Evolutionary conservation across 2,797 vertebrate species (phyloP).

Genomic region (Columba guinea): DNA sequence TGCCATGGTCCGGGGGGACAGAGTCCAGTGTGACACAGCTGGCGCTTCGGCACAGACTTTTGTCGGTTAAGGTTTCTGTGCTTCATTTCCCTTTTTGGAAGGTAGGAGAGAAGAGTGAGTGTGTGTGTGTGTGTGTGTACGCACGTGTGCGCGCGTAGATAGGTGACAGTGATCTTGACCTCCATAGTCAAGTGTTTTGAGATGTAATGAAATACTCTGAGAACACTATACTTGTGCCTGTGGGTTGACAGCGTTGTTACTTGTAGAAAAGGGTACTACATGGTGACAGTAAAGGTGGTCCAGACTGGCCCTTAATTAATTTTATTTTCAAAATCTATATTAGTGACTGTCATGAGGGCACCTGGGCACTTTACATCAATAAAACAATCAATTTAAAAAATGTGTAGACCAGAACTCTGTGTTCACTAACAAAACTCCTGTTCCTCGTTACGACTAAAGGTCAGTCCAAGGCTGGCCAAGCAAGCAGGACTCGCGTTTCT

Average conservation of each 20-base stretch:
- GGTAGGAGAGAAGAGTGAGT: constrained; percentile 30
- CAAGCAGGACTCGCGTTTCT: background rate
- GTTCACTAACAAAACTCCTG: constrained; percentile 49
- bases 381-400: constrained; percentile 66
- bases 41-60: background rate
- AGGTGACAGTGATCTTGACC: constrained; percentile 59
- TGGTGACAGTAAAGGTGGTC: constrained; percentile 64
- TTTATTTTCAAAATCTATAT: constrained; percentile 68
- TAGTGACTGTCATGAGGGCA: constrained; percentile 60
- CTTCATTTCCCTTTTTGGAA: constrained; percentile 8
- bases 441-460: constrained; percentile 16
- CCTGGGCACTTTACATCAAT: constrained; percentile 66
- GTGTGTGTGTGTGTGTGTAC: no score
- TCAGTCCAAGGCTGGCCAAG: constrained; percentile 65
- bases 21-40: background rate
- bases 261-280: constrained; percentile 38
- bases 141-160: fast-evolving
- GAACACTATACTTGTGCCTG: background rate
- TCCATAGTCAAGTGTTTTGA: constrained; percentile 34
- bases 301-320: constrained; percentile 66
- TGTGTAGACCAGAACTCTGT: constrained; percentile 54
- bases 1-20: background rate
- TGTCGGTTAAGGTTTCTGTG: background rate
- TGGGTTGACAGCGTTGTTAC: constrained; percentile 52
- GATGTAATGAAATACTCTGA: constrained; percentile 56